Base-by-base conservation (phyloP, 2,888 invertebrate species). In the Pollenia amentaria region DNA sequence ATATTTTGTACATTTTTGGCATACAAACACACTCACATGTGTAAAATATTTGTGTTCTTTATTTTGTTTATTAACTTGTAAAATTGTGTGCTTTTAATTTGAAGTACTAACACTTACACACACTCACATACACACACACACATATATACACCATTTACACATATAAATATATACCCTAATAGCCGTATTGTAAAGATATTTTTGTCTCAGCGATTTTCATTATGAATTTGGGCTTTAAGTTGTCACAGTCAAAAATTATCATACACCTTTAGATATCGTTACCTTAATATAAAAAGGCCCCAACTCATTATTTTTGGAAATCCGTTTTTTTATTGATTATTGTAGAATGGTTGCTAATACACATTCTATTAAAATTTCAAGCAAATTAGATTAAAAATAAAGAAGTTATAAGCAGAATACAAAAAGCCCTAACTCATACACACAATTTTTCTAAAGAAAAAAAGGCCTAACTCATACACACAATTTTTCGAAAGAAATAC, bases 1-100 rank as follows among this genome's bases (percentile, higher is more conserved):
- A 87, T 82, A 77, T 75, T 81, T 73, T 88, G 80, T 84, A 85
- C 51, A 78, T 62, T 85, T 18, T 69, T 70, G 48, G 75, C 76
- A 84, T 69, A 12, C 18, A 21, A 48, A 78, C 60, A 53, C 70
- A 72, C 14, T 57, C 73, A 29, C 29, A 48, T 60, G 57, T 75
- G 67, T 75, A 69, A 21, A 67, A 69, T 18, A 60, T 75, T 75
- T 75, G 75, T 72, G 72, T 53, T 70, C 29, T 38, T 55, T 44
- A 0, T 48, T 46, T 80, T 64, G 0, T 29, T 29, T 44, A 53
- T 62, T 70, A 44, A 29, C 62, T 64, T 79, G 53, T 80, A 80
- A 48, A 51, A 29, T 72, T 42, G 21, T 44, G 18, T 29, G 70
- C 60, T 62, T 72, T 80, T 72, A n/a, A 80, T 80, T 72, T 72